Percentiles rank a stretch among this genome's conserved stretches.
Conservation (phyloP, 2,888 invertebrate genomes). For the Sinohyriopsis cumingii region DNA sequence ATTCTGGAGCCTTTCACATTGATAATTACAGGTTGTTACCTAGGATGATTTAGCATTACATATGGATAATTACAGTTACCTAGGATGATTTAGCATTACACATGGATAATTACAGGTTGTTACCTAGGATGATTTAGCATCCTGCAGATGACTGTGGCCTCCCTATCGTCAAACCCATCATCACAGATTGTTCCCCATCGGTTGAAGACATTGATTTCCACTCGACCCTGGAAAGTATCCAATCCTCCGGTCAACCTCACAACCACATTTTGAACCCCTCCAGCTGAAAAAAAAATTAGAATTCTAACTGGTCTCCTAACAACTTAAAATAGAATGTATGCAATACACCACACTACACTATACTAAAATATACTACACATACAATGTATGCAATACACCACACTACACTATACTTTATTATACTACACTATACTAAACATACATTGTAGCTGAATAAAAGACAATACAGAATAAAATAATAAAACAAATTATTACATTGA, state of each 20-base stretch:
- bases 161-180: constrained; percentile 42
- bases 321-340: too few relatives aligned
- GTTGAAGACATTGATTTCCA: constrained; percentile 42
- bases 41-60: constrained; percentile 32
- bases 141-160: constrained; percentile 41
- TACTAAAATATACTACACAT: too few relatives aligned
- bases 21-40: constrained; percentile 18
- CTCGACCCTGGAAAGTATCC: constrained; percentile 42
- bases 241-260: constrained; percentile 35
- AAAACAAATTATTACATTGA: too few relatives aligned
- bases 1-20: too few relatives aligned
- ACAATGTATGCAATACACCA: too few relatives aligned
- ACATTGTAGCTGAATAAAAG: too few relatives aligned
- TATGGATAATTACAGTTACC: too few relatives aligned
- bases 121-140: constrained; percentile 46
- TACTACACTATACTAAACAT: too few relatives aligned
- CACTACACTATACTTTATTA: too few relatives aligned
- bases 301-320: neutral
- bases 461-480: too few relatives aligned
- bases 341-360: too few relatives aligned
- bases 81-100: too few relatives aligned
- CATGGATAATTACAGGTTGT: neutral
- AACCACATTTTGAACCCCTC: neutral
- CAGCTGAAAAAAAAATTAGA: neutral
- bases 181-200: constrained; percentile 57